A percentile compares a stretch with the other conserved stretches of the same genome.
phyloP scores from a whole-genome alignment of 2,113 vertebrate genomes.

The Gila orcuttii region DNA sequence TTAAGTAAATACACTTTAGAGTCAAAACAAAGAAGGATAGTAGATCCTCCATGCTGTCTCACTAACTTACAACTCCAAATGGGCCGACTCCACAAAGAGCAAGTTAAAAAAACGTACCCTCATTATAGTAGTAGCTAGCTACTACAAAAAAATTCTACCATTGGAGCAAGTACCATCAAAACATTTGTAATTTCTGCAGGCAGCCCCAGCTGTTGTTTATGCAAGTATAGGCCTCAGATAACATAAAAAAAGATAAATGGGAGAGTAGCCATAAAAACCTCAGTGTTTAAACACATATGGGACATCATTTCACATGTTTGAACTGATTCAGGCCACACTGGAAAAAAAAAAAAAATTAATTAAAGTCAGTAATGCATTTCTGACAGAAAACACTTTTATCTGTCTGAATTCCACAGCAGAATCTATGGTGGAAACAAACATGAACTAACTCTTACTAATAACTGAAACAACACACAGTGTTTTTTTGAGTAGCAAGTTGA shows the following conservation, averaged over 20 bases:
- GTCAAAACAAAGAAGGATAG: neutral
- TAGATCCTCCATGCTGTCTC: neutral
- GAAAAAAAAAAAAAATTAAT: neutral
- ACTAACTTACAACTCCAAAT: neutral
- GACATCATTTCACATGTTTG: neutral
- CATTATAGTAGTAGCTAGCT: neutral
- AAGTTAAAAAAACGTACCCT: neutral
- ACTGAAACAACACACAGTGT: neutral
- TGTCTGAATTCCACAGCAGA: neutral
- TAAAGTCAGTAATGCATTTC: conserved; percentile 8
- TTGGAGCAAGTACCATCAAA: neutral
- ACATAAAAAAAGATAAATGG: neutral
- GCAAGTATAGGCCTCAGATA: neutral
- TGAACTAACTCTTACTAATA: neutral
- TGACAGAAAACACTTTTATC: neutral
- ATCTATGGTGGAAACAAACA: neutral
- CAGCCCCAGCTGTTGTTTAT: neutral
- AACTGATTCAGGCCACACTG: neutral
- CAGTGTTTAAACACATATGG: neutral
- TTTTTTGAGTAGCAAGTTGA: neutral
- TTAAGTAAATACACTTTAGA: neutral
- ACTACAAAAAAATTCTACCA: neutral
- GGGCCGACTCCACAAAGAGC: neutral
- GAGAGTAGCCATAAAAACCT: neutral
- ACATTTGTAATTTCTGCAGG: neutral